phyloP scores from a whole-genome alignment of 2,797 vertebrate genomes.

The Gallinago stenura region DNA sequence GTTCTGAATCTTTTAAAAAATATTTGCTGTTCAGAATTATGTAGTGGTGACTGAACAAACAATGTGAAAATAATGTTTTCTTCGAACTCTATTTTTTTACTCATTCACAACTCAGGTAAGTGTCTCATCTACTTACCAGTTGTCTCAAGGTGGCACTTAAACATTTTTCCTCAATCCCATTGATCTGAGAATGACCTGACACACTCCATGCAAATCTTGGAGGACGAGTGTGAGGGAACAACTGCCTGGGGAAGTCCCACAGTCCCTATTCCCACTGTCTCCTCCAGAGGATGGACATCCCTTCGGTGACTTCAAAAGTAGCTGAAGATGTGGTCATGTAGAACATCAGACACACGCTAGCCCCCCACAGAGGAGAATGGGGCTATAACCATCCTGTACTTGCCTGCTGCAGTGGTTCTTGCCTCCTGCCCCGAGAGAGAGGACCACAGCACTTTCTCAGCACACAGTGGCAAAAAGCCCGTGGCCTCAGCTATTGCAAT shows the following conservation, averaged over 20 bases:
- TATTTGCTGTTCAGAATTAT: background rate
- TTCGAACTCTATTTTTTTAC: background rate
- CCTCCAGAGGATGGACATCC: background rate
- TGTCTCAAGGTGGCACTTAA: background rate
- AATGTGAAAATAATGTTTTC: background rate
- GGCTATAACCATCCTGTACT: no score
- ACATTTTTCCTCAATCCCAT: background rate
- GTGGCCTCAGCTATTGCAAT: background rate
- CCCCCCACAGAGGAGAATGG: fast-evolving
- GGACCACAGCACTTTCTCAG: background rate
- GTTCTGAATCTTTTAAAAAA: background rate
- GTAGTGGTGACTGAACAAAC: background rate
- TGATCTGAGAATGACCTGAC: background rate
- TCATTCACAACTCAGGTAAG: background rate
- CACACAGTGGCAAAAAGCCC: fast-evolving
- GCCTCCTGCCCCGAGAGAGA: background rate
- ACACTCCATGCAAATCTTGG: background rate
- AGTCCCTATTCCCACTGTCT: background rate
- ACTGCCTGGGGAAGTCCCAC: background rate
- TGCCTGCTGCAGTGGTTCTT: background rate
- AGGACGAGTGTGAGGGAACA: background rate
- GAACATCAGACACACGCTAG: background rate
- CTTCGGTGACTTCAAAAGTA: background rate
- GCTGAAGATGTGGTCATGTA: background rate
- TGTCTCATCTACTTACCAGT: background rate